Evolutionary conservation across 2,113 vertebrate species (phyloP), one percentile per base, ranked within the genome.

Genomic region (Pandion haliaetus): DNA sequence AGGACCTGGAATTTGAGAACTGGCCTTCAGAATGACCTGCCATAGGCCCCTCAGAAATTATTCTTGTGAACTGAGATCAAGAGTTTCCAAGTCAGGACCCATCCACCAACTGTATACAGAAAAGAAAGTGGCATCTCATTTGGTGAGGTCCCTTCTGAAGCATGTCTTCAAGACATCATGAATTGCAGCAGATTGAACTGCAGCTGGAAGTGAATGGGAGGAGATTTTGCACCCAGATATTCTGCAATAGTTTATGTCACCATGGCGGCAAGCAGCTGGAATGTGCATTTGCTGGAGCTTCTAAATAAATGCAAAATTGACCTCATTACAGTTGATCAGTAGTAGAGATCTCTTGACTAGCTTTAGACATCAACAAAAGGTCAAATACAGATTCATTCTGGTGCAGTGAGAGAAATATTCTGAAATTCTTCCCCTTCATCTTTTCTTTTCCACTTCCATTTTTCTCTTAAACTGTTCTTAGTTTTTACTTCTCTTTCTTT

Each of bases 41-140:
- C 59, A 61, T 49, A 89, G 65, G 49, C 91, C 24, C 21, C 47
- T 82, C 44, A 74, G 73, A 93, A 85, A 82, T 81, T 69, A 76
- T 85, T 87, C 77, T 61, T 79, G 63, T 91, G 89, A 96, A 93
- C 49, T 38, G 88, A 80, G 62, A 95, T 82, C 73, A 91, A 89
- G 83, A 88, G n/a, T 91, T 88, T 86, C 50, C 57, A 80, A 89
- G 77, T 74, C 70, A 82, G 49, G 61, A 72, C 45, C n/a, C 2
- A 3, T 85, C 45, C 74, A 82, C 34, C 28, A 94, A 80, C 38
- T 29, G 31, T 62, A 20, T 3, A 69, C 29, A 79, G 47, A 63
- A 78, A 95, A 87, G 40, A 84, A 86, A 57, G 44, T 77, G 49
- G 16, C 66, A 69, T 87, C 23, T 89, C 28, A 67, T 82, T 85